Evolutionary conservation across 2,113 vertebrate genomes (phyloP).

Genomic region (Pterocles orientalis): DNA sequence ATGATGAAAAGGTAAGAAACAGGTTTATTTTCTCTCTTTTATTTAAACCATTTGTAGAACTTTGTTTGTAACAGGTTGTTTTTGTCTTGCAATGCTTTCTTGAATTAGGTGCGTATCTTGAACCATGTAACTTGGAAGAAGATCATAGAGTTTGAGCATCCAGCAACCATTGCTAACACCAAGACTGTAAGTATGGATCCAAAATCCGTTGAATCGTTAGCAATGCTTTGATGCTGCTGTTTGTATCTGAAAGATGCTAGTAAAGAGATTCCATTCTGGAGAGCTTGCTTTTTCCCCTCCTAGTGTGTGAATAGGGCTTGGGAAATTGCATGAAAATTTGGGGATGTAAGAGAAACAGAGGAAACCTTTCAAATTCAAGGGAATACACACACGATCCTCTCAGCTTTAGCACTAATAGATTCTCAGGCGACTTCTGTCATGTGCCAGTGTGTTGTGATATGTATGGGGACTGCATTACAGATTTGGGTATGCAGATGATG

Average conservation of each 20-base stretch:
- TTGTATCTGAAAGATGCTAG: neutral
- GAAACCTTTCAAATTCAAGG: neutral
- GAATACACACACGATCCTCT: accelerated
- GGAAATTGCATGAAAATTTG: neutral
- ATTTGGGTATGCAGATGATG: neutral
- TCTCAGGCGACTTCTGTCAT: neutral
- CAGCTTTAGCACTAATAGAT: neutral
- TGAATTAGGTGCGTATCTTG: constrained; percentile 87
- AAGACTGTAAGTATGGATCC: constrained; percentile 80
- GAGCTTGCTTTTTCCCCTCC: neutral
- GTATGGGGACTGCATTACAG: neutral
- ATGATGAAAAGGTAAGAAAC: constrained; percentile 87
- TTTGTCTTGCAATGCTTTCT: neutral
- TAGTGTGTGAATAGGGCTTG: neutral
- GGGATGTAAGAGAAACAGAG: neutral
- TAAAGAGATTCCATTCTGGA: neutral
- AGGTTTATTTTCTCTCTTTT: neutral
- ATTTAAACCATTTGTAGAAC: neutral
- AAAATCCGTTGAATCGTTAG: neutral
- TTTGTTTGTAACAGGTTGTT: neutral
- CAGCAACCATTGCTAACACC: constrained; percentile 72
- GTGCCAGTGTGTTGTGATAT: neutral
- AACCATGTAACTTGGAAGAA: constrained; percentile 97
- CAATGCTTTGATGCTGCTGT: neutral
- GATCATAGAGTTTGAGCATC: constrained; percentile 87